These are phyloP conservation scores for Phalanger gymnotis DNA, from an alignment of 2,797 vertebrate species.

Conservation along the genomic window DNA sequence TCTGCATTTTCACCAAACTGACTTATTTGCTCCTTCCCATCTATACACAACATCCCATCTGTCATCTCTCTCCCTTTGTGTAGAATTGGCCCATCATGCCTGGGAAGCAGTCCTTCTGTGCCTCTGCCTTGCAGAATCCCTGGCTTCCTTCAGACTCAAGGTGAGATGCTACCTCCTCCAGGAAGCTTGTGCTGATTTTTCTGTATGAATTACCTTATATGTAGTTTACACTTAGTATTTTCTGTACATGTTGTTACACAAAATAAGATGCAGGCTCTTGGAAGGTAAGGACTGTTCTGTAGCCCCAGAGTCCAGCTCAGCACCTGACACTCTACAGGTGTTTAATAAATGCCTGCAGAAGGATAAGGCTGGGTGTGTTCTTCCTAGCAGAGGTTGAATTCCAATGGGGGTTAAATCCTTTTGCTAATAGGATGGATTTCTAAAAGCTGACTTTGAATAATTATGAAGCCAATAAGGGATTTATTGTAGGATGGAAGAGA, in stretches of 20 bases:
- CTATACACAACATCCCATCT: neutral
- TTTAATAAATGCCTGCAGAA: too few relatives aligned
- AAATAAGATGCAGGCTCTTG: neutral
- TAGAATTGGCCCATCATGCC: neutral
- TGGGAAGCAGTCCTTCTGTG: neutral
- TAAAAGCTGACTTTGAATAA: neutral
- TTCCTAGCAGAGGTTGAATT: neutral
- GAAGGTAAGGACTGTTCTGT: neutral
- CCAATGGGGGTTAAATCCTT: neutral
- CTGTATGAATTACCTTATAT: neutral
- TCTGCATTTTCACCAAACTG: too few relatives aligned
- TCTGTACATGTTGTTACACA: neutral
- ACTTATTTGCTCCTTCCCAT: too few relatives aligned
- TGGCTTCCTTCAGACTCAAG: neutral
- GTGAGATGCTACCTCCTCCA: neutral
- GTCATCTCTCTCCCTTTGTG: neutral
- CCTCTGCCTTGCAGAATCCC: neutral
- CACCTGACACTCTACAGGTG: too few relatives aligned
- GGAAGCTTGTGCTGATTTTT: neutral
- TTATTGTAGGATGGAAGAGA: neutral
- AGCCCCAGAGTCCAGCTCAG: too few relatives aligned
- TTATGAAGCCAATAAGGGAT: neutral
- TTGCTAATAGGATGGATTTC: neutral
- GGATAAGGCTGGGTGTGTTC: neutral
- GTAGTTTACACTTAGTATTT: neutral